Conservation (phyloP, 2,113 vertebrate species). For the Anser brachyrhynchus region DNA sequence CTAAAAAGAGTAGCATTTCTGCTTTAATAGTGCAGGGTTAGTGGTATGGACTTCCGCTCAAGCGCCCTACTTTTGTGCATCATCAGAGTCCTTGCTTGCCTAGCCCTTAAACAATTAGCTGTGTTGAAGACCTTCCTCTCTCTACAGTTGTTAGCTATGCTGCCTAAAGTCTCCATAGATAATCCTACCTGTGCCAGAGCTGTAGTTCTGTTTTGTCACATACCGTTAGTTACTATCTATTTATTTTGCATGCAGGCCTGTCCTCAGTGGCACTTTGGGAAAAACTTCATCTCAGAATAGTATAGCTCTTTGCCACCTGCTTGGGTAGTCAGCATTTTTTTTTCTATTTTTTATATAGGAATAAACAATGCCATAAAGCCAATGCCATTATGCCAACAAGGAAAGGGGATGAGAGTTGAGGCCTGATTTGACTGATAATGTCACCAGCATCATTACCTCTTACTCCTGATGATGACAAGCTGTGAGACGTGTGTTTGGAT, state of each 20-base stretch:
- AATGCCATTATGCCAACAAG: neutral
- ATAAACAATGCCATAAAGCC: neutral
- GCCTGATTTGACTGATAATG: neutral
- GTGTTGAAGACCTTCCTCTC: neutral
- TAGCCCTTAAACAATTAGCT: neutral
- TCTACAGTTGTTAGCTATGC: neutral
- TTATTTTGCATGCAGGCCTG: neutral
- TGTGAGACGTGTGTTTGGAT: accelerated
- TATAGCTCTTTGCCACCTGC: neutral
- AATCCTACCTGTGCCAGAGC: neutral
- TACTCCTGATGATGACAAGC: neutral
- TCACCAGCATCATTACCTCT: neutral
- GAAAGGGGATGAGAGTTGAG: neutral
- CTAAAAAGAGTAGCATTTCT: neutral
- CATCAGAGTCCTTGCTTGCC: neutral
- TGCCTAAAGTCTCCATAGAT: neutral
- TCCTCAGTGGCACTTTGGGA: neutral
- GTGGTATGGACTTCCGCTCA: neutral
- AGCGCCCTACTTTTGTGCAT: neutral
- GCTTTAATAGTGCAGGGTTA: neutral
- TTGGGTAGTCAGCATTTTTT: neutral
- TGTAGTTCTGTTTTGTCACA: neutral
- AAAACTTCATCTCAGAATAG: neutral
- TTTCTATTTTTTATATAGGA: neutral
- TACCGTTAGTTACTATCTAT: accelerated